Evolutionary conservation across 2,797 vertebrate species (phyloP).

Genomic region (Fratercula arctica): DNA sequence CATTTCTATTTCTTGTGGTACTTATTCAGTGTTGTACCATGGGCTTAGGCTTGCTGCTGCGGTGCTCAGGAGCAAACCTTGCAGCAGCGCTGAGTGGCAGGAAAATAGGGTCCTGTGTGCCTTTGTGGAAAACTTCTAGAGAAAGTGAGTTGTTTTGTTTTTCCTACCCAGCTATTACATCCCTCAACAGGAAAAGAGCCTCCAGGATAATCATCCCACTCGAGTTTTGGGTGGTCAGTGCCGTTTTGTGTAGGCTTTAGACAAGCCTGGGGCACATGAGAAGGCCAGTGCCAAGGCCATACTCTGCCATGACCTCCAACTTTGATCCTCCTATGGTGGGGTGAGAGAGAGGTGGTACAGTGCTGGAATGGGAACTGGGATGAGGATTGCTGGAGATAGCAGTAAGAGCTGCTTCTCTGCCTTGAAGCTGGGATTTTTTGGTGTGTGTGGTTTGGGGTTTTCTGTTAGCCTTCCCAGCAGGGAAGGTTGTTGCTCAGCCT

Average conservation of each 20-base stretch:
- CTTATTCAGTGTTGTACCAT: not conserved
- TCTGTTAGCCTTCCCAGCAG: not conserved
- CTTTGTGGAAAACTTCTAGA: not conserved
- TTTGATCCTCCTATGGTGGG: not conserved
- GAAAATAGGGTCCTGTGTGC: not conserved
- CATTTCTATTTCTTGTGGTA: not conserved
- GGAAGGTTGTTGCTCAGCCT: not conserved
- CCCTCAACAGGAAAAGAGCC: not conserved
- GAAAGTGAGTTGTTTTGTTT: not conserved
- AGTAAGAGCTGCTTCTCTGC: not conserved
- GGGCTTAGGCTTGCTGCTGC: not conserved
- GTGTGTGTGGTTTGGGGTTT: not conserved
- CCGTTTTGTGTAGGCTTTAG: not conserved
- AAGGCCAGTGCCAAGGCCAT: accelerated
- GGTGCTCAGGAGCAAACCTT: not conserved
- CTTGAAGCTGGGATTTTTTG: not conserved
- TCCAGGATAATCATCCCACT: not conserved
- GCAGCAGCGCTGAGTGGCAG: not conserved
- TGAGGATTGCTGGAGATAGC: not conserved
- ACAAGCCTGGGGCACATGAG: not conserved
- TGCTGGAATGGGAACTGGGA: not conserved
- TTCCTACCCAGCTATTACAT: not conserved
- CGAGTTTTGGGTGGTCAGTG: not conserved
- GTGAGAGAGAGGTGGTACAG: not conserved
- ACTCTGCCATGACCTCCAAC: not conserved